Percentiles rank a stretch among this genome's conserved stretches.
These are phyloP conservation scores for Oophaga pumilio DNA, from an alignment of 2,113 vertebrate genomes.

Conservation along the genomic window DNA sequence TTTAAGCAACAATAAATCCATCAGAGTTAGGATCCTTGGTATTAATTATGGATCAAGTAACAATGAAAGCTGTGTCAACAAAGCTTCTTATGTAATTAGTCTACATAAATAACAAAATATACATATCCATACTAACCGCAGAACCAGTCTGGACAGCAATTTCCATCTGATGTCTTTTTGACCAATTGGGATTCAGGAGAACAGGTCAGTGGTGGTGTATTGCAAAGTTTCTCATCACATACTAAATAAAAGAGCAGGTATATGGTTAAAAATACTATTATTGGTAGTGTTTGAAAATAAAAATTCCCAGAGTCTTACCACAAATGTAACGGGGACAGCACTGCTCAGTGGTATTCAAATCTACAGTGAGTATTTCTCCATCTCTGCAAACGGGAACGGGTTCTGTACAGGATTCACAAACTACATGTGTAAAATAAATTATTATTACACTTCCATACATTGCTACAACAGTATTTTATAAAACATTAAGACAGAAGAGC, in stretches of 20 bases:
- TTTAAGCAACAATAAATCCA: too few relatives aligned
- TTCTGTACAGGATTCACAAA: slow-evolving; percentile 88
- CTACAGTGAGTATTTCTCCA: slow-evolving; percentile 89
- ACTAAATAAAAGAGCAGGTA: slow-evolving; percentile 72
- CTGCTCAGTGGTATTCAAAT: slow-evolving; percentile 81
- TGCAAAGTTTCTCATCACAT: slow-evolving; percentile 88
- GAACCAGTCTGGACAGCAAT: slow-evolving; percentile 86
- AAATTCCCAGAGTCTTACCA: slow-evolving; percentile 72
- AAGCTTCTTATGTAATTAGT: not conserved
- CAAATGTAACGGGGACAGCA: slow-evolving; percentile 93
- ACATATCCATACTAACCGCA: slow-evolving; percentile 77
- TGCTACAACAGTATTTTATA: not conserved
- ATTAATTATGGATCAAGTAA: too few relatives aligned
- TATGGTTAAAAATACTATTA: not conserved
- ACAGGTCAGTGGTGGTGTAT: slow-evolving; percentile 76
- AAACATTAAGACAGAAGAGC: not conserved
- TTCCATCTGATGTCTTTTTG: slow-evolving; percentile 75
- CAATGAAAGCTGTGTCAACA: too few relatives aligned
- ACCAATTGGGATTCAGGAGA: slow-evolving; percentile 79
- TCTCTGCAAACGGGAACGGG: slow-evolving; percentile 81
- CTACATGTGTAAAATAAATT: slow-evolving; percentile 63
- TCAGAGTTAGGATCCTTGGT: too few relatives aligned
- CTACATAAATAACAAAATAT: not conserved
- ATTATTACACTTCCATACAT: slow-evolving; percentile 46
- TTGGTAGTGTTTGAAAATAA: not conserved